Base-by-base conservation (phyloP, 2,888 invertebrate genomes). In the Ditula angustiorana region DNA sequence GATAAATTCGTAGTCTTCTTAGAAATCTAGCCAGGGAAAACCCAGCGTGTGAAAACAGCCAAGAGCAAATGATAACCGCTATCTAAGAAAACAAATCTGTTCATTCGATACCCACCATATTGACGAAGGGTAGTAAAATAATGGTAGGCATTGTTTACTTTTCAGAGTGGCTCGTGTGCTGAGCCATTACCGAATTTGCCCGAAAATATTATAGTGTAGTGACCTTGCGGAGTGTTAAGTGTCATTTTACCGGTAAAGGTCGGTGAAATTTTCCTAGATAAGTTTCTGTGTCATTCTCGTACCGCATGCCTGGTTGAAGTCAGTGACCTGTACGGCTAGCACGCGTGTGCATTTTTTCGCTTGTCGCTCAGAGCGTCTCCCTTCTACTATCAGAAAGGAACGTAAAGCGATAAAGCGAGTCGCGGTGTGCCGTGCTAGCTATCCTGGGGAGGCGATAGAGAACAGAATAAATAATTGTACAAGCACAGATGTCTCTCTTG, bases 171-270 rank as follows among this genome's bases (percentile, higher is more conserved):
- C 65, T 59, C 66, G 63, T 60, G 67, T 61, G 66, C 67, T 68
- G 52, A 65, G 70, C 74, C 74, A 74, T 74, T 72, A 74, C 70
- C 67, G 60, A 74, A 73, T 69, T 72, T 71, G 58, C 66, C 59
- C 44, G 53, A 52, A 65, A 30, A 24, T 21, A 44, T 23, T 23
- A n/a, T n/a, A n/a, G n/a, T n/a, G n/a, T n/a, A 55, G 60, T 52
- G 30, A 30, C 41, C 60, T 60, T 33, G 30, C 30, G 13, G 23
- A 16, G 16, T 44, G 28, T 49, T 52, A 56, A 28, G 53, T 61
- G 16, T 62, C 49, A 49, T 30, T 56, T 62, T 56, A 41, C 28
- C 16, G 11, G 16, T 56, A 55, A 1, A 56, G 19, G 47, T 55
- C 26, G 35, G 26, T 35, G 23, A 35, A 53, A 53, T 21, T 23